Conservation (phyloP, 2,113 vertebrate genomes). For the Lagopus leucura region DNA sequence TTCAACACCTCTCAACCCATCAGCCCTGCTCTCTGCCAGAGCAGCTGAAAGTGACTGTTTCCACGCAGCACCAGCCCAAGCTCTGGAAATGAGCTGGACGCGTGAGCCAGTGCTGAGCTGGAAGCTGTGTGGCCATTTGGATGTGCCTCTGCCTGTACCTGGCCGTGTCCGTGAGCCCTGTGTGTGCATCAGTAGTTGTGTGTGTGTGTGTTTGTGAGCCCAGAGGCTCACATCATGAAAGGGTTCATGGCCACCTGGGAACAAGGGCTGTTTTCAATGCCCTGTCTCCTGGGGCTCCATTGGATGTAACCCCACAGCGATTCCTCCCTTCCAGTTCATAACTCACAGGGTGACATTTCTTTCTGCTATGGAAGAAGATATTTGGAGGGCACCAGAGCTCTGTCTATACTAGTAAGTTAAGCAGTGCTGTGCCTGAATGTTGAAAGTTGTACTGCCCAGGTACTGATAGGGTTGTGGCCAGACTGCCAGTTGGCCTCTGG, state of each 20-base stretch:
- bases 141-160: constrained; percentile 31
- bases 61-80: background rate
- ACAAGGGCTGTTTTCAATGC: background rate
- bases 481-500: background rate
- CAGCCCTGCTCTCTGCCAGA: background rate
- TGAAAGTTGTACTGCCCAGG: background rate
- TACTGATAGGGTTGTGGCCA: background rate
- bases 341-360: background rate
- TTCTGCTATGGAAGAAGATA: background rate
- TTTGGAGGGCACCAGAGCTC: background rate
- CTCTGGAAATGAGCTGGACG: background rate
- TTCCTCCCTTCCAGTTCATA: background rate
- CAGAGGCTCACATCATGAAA: background rate
- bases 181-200: background rate
- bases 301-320: rapidly evolving
- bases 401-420: background rate
- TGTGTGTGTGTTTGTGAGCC: background rate
- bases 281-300: background rate
- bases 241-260: background rate
- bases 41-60: background rate
- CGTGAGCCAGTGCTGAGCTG: background rate
- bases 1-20: background rate
- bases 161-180: background rate
- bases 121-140: background rate
- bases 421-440: background rate